A percentile compares a stretch with the other conserved stretches of the same genome.
phyloP scores from a whole-genome alignment of 1,140 invertebrate genomes.

The Tribolium castaneum region DNA sequence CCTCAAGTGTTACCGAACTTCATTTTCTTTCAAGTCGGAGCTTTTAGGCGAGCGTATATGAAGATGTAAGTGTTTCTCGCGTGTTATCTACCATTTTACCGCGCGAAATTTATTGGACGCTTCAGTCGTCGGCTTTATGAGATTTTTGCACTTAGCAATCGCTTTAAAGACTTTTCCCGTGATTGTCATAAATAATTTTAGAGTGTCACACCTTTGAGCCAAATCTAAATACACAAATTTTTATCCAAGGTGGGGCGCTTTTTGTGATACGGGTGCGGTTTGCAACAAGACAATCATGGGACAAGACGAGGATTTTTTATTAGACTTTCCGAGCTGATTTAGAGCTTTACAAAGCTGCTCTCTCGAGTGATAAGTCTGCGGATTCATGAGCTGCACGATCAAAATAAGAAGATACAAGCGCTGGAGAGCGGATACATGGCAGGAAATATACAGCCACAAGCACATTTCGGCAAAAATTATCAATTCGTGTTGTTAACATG shows the following conservation, averaged over 20 bases:
- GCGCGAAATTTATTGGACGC: constrained; percentile 4
- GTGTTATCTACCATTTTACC: constrained; percentile 17
- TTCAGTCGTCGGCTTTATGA: constrained; percentile 10
- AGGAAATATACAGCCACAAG: neutral
- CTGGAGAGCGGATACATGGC: neutral
- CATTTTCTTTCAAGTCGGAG: constrained; percentile 7
- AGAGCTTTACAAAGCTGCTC: neutral
- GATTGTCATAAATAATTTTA: neutral
- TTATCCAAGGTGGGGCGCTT: neutral
- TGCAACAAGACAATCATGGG: constrained; percentile 1
- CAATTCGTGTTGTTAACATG: neutral
- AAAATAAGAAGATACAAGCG: constrained; percentile 2
- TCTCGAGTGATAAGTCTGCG: neutral
- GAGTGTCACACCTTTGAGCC: neutral
- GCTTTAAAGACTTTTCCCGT: neutral
- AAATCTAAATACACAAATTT: neutral
- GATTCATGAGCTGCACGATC: constrained; percentile 5
- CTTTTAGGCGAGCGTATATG: constrained; percentile 9
- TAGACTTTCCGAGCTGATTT: neutral
- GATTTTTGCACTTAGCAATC: constrained; percentile 19
- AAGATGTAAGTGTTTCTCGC: constrained; percentile 24
- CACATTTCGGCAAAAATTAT: neutral
- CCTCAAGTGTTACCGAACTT: neutral
- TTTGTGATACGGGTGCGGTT: neutral
- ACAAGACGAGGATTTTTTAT: neutral